A percentile compares a stretch with the other conserved stretches of the same genome.
phyloP scores from a whole-genome alignment of 2,888 invertebrate species.

The Aporophyla lueneburgensis region DNA sequence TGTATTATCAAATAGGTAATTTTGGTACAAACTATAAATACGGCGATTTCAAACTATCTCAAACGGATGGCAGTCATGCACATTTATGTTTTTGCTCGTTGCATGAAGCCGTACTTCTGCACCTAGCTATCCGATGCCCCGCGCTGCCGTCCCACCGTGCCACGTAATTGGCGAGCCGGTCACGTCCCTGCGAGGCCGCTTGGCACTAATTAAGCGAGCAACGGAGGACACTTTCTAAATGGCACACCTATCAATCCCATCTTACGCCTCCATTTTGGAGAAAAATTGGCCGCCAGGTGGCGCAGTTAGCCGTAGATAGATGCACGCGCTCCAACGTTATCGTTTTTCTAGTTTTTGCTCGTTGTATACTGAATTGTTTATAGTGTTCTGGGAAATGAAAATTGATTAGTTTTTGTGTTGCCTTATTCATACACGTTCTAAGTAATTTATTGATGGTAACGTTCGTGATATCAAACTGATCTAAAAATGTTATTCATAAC shows the following conservation, averaged over 20 bases:
- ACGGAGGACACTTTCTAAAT: slow-evolving; percentile 70
- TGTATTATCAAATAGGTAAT: neutral
- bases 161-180: slow-evolving; percentile 61
- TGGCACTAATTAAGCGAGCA: slow-evolving; percentile 68
- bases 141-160: slow-evolving; percentile 14
- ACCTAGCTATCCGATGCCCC: neutral
- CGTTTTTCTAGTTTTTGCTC: slow-evolving; percentile 47
- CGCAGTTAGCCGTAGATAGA: slow-evolving; percentile 58
- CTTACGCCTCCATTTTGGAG: slow-evolving; percentile 72
- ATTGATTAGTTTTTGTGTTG: slow-evolving; percentile 36
- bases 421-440: neutral
- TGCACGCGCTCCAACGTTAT: slow-evolving; percentile 46
- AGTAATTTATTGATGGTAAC: slow-evolving; percentile 16
- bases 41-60: neutral
- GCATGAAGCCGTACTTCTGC: slow-evolving; percentile 11
- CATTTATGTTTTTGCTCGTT: neutral
- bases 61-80: neutral
- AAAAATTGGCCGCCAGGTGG: slow-evolving; percentile 68
- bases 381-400: slow-evolving; percentile 25
- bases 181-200: slow-evolving; percentile 66
- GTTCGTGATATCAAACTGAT: neutral
- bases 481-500: neutral
- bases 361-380: slow-evolving; percentile 43
- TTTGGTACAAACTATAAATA: neutral
- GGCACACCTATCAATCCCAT: slow-evolving; percentile 74